A percentile compares a stretch with the other conserved stretches of the same genome.
These are phyloP conservation scores for Scolopax bukidnonensis DNA, from an alignment of 2,797 vertebrate species.

Conservation along the genomic window DNA sequence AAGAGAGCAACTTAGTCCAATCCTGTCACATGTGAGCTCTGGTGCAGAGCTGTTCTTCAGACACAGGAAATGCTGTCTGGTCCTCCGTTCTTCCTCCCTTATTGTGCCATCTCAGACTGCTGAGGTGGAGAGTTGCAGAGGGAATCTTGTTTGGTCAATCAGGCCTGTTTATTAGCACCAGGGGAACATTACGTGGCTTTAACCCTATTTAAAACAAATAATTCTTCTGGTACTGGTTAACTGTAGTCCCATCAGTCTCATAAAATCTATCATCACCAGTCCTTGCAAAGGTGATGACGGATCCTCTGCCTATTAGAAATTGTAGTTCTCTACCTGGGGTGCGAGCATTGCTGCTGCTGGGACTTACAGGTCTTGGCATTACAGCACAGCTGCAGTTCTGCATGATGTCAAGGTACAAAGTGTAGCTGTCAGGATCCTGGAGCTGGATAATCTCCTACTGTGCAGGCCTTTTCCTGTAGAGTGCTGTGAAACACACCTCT, in stretches of 20 bases:
- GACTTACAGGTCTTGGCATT: background rate
- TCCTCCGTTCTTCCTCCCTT: background rate
- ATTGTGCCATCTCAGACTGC: background rate
- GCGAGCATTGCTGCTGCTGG: background rate
- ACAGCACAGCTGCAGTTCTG: background rate
- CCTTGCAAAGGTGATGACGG: background rate
- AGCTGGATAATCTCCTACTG: background rate
- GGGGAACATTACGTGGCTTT: background rate
- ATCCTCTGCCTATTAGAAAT: background rate
- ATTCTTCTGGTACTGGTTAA: background rate
- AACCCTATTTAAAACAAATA: background rate
- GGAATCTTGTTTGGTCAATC: background rate
- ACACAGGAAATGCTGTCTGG: background rate
- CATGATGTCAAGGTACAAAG: background rate
- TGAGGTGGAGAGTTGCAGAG: background rate
- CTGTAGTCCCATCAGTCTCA: background rate
- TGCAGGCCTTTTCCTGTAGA: background rate
- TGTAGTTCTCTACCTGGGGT: background rate
- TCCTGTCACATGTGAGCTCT: background rate
- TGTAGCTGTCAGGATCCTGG: background rate
- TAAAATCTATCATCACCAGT: background rate
- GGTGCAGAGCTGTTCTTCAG: background rate
- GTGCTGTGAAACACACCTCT: background rate
- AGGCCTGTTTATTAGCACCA: background rate
- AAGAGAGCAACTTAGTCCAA: background rate